These are phyloP conservation scores for Athripsodes cinereus DNA, from an alignment of 2,888 invertebrate species.

Conservation along the genomic window DNA sequence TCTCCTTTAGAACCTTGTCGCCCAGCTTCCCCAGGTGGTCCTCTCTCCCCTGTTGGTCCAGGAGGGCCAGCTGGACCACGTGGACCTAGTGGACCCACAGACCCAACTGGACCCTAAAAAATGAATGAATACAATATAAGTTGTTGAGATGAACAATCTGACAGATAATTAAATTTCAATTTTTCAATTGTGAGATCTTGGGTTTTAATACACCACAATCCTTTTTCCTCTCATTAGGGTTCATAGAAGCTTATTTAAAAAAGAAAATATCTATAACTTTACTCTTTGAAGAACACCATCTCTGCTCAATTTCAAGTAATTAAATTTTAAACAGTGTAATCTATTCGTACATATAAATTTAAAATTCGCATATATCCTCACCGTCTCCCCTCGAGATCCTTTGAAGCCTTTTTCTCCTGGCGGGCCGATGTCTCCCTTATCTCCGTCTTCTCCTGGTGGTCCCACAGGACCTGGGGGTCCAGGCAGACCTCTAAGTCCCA, in stretches of 20 bases:
- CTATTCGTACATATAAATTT: no score
- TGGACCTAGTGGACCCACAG: slow-evolving; percentile 63
- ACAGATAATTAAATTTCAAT: no score
- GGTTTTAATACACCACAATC: no score
- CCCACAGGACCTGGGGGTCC: slow-evolving; percentile 75
- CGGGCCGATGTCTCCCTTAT: slow-evolving; percentile 72
- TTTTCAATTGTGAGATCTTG: no score
- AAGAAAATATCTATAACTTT: no score
- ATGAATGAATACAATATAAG: background rate
- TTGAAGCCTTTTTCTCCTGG: slow-evolving; percentile 82
- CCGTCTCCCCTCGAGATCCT: slow-evolving; percentile 68
- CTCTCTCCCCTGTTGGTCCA: slow-evolving; percentile 66
- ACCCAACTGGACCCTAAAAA: slow-evolving; percentile 58
- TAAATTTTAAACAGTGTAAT: no score
- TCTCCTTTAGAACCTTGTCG: slow-evolving; percentile 68
- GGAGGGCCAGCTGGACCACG: slow-evolving; percentile 65
- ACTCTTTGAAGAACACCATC: no score
- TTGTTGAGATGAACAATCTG: no score
- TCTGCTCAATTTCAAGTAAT: no score
- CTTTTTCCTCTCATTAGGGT: no score
- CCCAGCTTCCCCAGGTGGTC: slow-evolving; percentile 72
- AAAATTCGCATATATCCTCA: slow-evolving; percentile 36
- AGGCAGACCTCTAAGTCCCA: slow-evolving; percentile 67
- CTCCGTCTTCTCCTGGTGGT: slow-evolving; percentile 76
- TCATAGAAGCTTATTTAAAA: no score